Percentiles rank a stretch among this genome's conserved stretches.
Conservation (phyloP, 2,797 vertebrate genomes). For the Poecilia wingei region DNA sequence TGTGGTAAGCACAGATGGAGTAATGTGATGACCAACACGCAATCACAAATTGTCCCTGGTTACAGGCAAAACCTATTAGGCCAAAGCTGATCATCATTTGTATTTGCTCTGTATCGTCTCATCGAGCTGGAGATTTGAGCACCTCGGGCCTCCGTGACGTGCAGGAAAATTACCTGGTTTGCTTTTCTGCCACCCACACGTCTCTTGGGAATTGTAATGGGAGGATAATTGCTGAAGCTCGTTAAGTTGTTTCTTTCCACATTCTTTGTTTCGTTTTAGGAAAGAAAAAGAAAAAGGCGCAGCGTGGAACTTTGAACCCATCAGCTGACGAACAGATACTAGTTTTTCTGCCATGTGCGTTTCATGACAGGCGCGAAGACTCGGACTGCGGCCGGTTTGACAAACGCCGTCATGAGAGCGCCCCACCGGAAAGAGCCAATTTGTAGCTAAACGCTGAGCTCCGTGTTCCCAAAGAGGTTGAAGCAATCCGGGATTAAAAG, state of each 20-base stretch:
- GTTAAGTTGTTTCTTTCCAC: constrained; percentile 36
- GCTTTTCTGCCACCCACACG: constrained; percentile 7
- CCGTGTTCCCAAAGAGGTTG: background rate
- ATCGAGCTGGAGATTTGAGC: constrained; percentile 47
- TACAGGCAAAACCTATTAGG: constrained; percentile 55
- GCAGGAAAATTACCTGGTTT: constrained; percentile 35
- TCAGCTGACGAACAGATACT: constrained; percentile 40
- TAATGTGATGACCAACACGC: constrained; percentile 38
- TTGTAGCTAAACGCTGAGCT: background rate
- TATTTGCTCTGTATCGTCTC: constrained; percentile 44
- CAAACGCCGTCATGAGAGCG: background rate
- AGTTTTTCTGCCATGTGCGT: background rate
- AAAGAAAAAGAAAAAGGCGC: background rate
- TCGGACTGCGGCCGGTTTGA: background rate
- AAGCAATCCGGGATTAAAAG: background rate
- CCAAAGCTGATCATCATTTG: constrained; percentile 38
- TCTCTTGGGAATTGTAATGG: constrained; percentile 34
- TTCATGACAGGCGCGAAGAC: background rate
- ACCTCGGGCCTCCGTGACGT: constrained; percentile 33
- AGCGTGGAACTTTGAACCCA: constrained; percentile 32
- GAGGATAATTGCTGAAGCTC: constrained; percentile 44
- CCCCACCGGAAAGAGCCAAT: background rate
- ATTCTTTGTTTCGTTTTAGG: background rate
- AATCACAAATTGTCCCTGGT: constrained; percentile 26
- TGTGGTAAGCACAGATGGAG: constrained; percentile 9